Conservation (phyloP, 2,113 vertebrate genomes). For the Ahaetulla prasina region DNA sequence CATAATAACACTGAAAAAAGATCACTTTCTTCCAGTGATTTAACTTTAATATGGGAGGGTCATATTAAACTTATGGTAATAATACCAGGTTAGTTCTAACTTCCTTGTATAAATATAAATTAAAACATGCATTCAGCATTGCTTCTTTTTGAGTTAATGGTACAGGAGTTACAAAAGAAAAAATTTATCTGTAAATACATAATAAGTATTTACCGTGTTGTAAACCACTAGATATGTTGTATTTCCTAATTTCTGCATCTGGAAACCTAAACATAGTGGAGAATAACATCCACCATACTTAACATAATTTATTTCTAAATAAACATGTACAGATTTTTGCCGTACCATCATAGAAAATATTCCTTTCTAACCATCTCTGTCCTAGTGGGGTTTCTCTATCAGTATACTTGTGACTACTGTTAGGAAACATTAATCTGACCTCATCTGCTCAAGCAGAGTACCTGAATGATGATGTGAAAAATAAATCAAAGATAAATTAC, state of each 20-base stretch:
- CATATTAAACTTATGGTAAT: background rate
- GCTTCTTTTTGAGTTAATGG: background rate
- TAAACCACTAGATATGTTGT: background rate
- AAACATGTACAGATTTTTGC: background rate
- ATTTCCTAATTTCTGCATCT: background rate
- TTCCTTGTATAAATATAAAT: no score
- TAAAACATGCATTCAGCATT: background rate
- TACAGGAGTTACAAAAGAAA: slow-evolving; percentile 2
- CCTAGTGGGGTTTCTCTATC: background rate
- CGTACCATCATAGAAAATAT: background rate
- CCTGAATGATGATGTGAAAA: slow-evolving; percentile 15
- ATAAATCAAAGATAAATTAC: slow-evolving; percentile 34
- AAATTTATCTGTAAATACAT: background rate
- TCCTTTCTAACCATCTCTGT: slow-evolving; percentile 29
- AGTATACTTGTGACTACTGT: background rate
- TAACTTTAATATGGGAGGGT: background rate
- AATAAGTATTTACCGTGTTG: background rate
- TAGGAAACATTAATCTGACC: background rate
- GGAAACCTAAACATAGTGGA: background rate
- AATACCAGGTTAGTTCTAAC: background rate
- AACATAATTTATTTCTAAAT: background rate
- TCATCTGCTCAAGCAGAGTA: slow-evolving; percentile 9
- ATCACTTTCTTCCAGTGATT: background rate
- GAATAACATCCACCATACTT: background rate
- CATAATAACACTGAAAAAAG: background rate